A percentile compares a stretch with the other conserved stretches of the same genome.
phyloP scores from a whole-genome alignment of 2,888 invertebrate genomes.

The Tholera decimalis region DNA sequence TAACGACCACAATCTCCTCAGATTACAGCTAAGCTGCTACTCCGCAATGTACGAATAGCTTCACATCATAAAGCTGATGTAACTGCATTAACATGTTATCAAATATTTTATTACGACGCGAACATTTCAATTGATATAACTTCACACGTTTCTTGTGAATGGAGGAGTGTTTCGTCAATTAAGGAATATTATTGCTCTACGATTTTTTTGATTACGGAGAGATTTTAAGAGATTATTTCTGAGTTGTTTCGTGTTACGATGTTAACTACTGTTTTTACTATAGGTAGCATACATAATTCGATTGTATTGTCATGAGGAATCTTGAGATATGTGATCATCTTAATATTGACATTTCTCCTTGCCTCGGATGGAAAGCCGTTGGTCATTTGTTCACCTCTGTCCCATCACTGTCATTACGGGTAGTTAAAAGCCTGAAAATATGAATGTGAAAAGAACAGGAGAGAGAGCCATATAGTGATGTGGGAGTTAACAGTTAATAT shows the following conservation, averaged over 20 bases:
- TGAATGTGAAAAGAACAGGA: no score
- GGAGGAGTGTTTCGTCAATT: constrained; percentile 28
- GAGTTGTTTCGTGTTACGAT: not conserved
- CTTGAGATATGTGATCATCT: no score
- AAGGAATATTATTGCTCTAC: constrained; percentile 10
- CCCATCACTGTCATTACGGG: no score
- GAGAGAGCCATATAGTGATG: no score
- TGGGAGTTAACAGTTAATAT: no score
- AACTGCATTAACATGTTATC: constrained; percentile 25
- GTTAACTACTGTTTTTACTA: not conserved
- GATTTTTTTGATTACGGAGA: not conserved
- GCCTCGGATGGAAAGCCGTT: no score
- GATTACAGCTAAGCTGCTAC: constrained; percentile 34
- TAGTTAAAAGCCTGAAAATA: no score
- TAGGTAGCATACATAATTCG: not conserved
- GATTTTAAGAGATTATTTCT: not conserved
- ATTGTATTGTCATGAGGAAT: no score
- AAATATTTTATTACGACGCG: constrained; percentile 42
- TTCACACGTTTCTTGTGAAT: constrained; percentile 44
- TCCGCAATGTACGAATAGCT: constrained; percentile 36
- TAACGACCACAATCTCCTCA: constrained; percentile 31
- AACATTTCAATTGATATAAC: constrained; percentile 26
- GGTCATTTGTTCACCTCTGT: no score
- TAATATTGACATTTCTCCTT: no score
- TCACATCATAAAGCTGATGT: constrained; percentile 47